These are phyloP conservation scores for Nanorana parkeri DNA, from an alignment of 2,113 vertebrate species.

Conservation along the genomic window DNA sequence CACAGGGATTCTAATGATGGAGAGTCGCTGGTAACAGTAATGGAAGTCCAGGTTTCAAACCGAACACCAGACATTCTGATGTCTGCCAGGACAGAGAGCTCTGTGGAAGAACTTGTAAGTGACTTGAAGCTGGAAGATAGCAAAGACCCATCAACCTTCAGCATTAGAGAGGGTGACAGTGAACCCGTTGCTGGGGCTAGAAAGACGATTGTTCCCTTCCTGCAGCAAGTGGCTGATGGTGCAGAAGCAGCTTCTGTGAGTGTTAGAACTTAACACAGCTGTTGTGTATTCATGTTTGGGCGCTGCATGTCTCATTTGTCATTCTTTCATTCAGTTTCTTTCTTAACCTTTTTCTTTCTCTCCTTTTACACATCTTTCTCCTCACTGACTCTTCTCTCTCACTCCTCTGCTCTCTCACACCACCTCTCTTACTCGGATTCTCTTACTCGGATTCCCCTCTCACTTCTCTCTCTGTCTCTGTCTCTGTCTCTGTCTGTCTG, in stretches of 20 bases:
- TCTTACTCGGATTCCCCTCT: too few species aligned
- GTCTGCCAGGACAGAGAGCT: too few species aligned
- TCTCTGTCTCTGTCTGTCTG: not conserved
- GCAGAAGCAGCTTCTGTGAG: too few species aligned
- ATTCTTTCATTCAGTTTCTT: too few species aligned
- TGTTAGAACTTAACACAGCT: too few species aligned
- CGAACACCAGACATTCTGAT: not conserved
- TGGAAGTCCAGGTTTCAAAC: not conserved
- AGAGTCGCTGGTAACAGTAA: not conserved
- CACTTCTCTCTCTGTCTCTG: not conserved
- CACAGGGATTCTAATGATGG: not conserved
- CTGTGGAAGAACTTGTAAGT: slow-evolving; percentile 20
- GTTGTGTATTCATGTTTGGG: too few species aligned
- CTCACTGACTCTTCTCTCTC: too few species aligned
- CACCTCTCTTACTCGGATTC: too few species aligned
- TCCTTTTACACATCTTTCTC: too few species aligned
- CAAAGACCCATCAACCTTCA: not conserved
- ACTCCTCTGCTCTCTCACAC: too few species aligned
- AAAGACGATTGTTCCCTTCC: not conserved
- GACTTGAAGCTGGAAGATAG: slow-evolving; percentile 15
- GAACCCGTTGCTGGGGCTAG: not conserved
- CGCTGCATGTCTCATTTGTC: too few species aligned
- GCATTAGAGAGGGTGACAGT: not conserved
- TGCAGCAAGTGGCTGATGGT: not conserved
- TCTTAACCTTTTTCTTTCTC: too few species aligned